A percentile compares a stretch with the other conserved stretches of the same genome.
These are phyloP conservation scores for Cloeon dipterum DNA, from an alignment of 2,888 invertebrate genomes.

Conservation along the genomic window DNA sequence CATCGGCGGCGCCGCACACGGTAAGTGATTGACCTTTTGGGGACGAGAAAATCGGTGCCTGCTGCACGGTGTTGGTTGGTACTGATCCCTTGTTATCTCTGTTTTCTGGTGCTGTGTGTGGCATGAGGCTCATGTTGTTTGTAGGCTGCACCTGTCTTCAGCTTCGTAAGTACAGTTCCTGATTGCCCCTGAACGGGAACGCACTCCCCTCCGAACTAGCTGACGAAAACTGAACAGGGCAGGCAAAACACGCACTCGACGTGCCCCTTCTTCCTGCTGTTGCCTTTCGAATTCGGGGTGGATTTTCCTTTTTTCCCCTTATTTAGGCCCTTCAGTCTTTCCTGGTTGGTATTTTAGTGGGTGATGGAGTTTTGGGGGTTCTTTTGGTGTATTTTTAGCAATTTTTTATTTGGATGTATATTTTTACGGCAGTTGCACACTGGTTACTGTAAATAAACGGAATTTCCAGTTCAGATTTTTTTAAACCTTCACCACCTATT, in stretches of 20 bases:
- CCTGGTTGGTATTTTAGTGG: no score
- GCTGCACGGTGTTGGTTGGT: background rate
- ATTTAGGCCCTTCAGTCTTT: background rate
- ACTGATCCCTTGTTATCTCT: background rate
- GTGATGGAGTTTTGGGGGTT: no score
- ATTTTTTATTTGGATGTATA: background rate
- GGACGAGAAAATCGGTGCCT: background rate
- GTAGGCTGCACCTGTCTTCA: background rate
- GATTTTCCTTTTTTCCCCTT: no score
- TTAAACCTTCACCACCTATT: no score
- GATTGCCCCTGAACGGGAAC: background rate
- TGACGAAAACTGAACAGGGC: no score
- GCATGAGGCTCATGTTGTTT: background rate
- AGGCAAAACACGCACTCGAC: no score
- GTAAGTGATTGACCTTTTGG: constrained; percentile 12
- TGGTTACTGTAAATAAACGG: no score
- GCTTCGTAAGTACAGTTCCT: constrained; percentile 1
- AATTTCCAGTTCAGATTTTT: no score
- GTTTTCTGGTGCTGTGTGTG: background rate
- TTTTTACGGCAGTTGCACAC: background rate
- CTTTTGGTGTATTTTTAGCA: background rate
- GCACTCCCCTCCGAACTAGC: no score
- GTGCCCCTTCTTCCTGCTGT: no score
- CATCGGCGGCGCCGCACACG: constrained; percentile 20
- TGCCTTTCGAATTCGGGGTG: no score